Conservation (phyloP, 1,140 invertebrate genomes). For the Procambarus clarkii region DNA sequence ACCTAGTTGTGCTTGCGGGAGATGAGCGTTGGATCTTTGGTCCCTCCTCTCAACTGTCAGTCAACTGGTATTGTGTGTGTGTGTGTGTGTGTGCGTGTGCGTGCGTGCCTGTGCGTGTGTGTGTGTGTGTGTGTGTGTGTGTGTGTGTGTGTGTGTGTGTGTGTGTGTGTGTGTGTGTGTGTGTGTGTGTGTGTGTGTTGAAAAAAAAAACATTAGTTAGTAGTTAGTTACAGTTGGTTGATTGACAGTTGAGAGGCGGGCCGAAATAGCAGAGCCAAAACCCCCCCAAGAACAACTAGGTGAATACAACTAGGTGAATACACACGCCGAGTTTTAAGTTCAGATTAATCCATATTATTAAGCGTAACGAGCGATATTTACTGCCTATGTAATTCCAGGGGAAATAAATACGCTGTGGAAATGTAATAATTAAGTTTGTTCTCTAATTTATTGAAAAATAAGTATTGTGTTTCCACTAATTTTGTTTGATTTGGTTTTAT, state of each 20-base stretch:
- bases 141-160: not conserved
- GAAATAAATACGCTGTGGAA: not conserved
- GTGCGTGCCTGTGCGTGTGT: not conserved
- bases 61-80: too few species aligned
- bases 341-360: constrained; percentile 37
- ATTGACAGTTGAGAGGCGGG: too few species aligned
- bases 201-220: too few species aligned
- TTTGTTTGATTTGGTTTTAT: not conserved
- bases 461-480: too few species aligned
- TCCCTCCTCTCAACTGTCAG: too few species aligned
- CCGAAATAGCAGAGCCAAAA: not conserved
- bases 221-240: too few species aligned
- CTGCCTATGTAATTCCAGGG: not conserved
- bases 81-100: not conserved
- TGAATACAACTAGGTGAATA: not conserved
- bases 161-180: not conserved
- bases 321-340: constrained; percentile 28
- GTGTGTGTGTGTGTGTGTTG: not conserved
- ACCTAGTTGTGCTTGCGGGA: too few species aligned
- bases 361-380: too few species aligned
- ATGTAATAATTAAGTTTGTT: not conserved
- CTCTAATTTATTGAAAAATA: too few species aligned
- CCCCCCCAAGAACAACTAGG: too few species aligned
- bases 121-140: too few species aligned
- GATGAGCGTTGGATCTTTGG: too few species aligned